A percentile compares a stretch with the other conserved stretches of the same genome.
Conservation (phyloP, 2,113 vertebrate species). For the Leuciscus idus region DNA sequence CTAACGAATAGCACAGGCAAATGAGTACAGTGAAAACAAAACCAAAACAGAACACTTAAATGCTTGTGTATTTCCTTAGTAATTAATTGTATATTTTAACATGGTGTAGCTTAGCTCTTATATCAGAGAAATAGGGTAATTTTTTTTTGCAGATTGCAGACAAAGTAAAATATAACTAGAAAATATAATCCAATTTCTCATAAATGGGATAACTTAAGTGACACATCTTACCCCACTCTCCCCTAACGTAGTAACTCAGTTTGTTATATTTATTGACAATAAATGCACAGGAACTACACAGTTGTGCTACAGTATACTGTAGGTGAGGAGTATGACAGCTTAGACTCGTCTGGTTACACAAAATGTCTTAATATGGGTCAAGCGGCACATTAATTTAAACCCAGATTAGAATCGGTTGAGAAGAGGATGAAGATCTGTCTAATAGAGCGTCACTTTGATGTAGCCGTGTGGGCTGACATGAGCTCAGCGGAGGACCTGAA, state of each 20-base stretch:
- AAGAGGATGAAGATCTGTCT: background rate
- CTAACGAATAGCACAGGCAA: too few relatives aligned
- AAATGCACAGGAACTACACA: background rate
- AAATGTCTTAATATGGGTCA: conserved; percentile 24
- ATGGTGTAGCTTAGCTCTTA: too few relatives aligned
- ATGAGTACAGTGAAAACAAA: too few relatives aligned
- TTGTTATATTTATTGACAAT: background rate
- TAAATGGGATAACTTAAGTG: background rate
- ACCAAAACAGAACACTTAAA: too few relatives aligned
- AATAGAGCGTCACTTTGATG: conserved; percentile 12
- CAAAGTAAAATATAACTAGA: background rate
- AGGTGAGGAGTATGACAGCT: background rate
- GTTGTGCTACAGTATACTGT: background rate
- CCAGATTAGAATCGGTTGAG: background rate
- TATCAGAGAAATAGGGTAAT: too few relatives aligned
- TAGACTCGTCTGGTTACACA: background rate
- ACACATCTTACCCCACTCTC: background rate
- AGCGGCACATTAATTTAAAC: background rate
- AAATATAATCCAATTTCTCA: background rate
- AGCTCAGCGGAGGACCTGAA: background rate
- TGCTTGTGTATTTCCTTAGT: too few relatives aligned
- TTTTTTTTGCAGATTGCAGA: too few relatives aligned
- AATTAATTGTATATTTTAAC: too few relatives aligned
- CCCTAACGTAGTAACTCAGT: background rate
- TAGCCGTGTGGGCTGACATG: background rate